Evolutionary conservation across 2,113 vertebrate genomes (phyloP).

Genomic region (Ranitomeya imitator): DNA sequence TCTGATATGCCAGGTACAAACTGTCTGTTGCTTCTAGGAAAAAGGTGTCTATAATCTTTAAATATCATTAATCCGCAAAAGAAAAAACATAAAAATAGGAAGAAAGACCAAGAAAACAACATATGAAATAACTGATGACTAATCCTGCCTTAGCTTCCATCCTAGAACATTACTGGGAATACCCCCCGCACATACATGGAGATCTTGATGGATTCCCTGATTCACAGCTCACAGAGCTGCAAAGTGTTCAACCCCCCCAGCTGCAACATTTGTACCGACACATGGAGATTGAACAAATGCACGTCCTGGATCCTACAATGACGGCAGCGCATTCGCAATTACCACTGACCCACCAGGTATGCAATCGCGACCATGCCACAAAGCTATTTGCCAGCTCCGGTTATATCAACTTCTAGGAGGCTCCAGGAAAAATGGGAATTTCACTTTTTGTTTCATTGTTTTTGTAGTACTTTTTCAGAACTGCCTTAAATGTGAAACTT

Average conservation of each 20-base stretch:
- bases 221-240: slow-evolving; percentile 93
- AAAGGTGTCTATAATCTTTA: no score
- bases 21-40: no score
- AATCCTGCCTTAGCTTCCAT: slow-evolving; percentile 33
- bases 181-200: slow-evolving; percentile 81
- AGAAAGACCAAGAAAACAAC: background rate
- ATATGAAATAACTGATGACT: background rate
- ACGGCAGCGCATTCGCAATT: slow-evolving; percentile 72
- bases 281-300: slow-evolving; percentile 83
- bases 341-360: slow-evolving; percentile 74
- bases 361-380: background rate
- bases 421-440: background rate
- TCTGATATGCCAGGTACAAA: no score
- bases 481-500: background rate
- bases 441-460: background rate
- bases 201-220: slow-evolving; percentile 91
- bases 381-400: background rate
- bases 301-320: slow-evolving; percentile 83
- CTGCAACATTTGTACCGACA: slow-evolving; percentile 85
- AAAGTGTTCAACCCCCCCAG: slow-evolving; percentile 90
- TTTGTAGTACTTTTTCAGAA: background rate
- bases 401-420: background rate
- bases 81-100: background rate
- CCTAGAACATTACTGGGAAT: slow-evolving; percentile 92
- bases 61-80: background rate